Conservation (phyloP, 2,113 vertebrate species). For the Alethe castanea region DNA sequence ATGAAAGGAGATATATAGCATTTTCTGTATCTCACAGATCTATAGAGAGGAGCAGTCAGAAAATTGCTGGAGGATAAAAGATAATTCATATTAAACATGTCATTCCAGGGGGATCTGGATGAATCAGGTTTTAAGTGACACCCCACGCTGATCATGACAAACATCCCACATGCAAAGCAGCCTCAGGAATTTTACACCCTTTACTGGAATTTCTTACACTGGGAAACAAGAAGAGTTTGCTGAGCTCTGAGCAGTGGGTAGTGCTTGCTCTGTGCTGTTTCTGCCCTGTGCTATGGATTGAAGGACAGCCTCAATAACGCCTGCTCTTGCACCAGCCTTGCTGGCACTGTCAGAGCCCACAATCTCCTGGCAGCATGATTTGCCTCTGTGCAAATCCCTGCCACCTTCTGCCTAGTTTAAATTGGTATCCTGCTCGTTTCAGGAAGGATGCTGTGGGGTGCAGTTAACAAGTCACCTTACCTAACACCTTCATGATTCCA, state of each 20-base stretch:
- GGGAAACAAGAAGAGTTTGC: background rate
- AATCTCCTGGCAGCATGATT: background rate
- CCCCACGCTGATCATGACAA: conserved; percentile 12
- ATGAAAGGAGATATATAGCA: conserved; percentile 10
- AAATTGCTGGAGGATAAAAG: conserved; percentile 35
- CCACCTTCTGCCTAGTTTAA: background rate
- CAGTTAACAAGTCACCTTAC: background rate
- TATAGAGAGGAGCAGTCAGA: conserved; percentile 33
- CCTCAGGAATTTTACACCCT: background rate
- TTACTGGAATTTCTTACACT: background rate
- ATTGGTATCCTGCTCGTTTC: background rate
- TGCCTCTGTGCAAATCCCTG: background rate
- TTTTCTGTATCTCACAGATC: conserved; percentile 18
- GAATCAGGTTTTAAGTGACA: conserved; percentile 49
- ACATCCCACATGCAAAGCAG: conserved; percentile 9
- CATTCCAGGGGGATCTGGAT: conserved; percentile 26
- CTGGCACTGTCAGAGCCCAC: background rate
- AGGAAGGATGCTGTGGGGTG: background rate
- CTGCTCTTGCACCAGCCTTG: background rate
- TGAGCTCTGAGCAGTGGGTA: background rate
- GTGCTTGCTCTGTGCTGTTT: background rate
- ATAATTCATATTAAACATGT: conserved; percentile 34
- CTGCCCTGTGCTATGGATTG: background rate
- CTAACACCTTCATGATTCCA: background rate
- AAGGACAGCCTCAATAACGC: background rate